A percentile compares a stretch with the other conserved stretches of the same genome.
Conservation (phyloP, 1,140 invertebrate species). For the Frieseomelitta varia region DNA sequence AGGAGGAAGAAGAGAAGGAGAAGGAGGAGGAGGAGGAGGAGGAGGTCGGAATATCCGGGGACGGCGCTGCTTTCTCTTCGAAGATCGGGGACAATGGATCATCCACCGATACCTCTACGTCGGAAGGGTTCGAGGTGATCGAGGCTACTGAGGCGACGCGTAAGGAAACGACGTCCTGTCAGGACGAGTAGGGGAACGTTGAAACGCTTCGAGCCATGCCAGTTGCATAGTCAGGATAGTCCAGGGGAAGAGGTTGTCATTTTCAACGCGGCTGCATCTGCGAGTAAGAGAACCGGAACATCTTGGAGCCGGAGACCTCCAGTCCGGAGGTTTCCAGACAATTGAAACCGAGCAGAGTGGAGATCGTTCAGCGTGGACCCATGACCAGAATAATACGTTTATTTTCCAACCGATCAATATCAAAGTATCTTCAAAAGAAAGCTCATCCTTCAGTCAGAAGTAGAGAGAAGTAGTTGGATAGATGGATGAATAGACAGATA, state of each 20-base stretch:
- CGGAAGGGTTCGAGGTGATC: constrained; percentile 69
- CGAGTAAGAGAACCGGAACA: not conserved
- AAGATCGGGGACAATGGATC: constrained; percentile 25
- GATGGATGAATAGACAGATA: not conserved
- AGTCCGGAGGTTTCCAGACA: not conserved
- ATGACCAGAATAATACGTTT: not conserved
- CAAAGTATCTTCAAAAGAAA: not conserved
- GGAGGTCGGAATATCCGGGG: not conserved
- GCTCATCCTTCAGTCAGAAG: not conserved
- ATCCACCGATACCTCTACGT: constrained; percentile 45
- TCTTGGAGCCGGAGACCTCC: constrained; percentile 3
- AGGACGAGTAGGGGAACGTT: constrained; percentile 27
- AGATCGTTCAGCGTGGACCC: not conserved
- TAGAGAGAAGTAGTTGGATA: not conserved
- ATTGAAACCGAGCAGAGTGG: not conserved
- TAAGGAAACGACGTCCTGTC: constrained; percentile 33
- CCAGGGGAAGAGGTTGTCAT: constrained; percentile 28
- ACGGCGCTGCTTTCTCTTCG: constrained; percentile 29
- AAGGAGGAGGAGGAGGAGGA: not conserved
- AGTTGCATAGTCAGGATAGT: constrained; percentile 9
- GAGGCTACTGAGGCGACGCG: constrained; percentile 48
- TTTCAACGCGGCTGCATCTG: constrained; percentile 27
- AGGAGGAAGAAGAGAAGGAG: not conserved
- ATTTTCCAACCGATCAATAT: constrained; percentile 3
- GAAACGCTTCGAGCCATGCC: constrained; percentile 26